Evolutionary conservation across 2,888 invertebrate species (phyloP).

Genomic region (Bellardia pandia): DNA sequence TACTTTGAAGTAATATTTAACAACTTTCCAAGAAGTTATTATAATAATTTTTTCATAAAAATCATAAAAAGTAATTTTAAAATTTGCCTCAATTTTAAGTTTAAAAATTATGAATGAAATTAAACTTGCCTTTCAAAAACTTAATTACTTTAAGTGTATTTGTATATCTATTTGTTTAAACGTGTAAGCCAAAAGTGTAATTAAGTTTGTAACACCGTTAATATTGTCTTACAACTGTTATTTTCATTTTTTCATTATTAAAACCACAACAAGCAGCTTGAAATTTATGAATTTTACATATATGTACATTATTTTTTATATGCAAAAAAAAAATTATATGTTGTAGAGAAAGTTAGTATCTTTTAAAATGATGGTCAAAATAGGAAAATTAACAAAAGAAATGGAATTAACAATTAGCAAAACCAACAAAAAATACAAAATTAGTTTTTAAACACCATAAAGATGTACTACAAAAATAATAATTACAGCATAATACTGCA

Average conservation of each 20-base stretch:
- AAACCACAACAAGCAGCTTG: constrained; percentile 25
- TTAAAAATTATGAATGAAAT: no score
- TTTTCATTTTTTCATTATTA: constrained; percentile 4
- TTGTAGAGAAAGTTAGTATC: constrained; percentile 56
- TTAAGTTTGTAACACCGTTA: constrained; percentile 46
- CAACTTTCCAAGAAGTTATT: no score
- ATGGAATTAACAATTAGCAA: background rate
- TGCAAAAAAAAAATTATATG: background rate
- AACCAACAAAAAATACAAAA: background rate
- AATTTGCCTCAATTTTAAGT: no score
- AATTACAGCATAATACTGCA: background rate
- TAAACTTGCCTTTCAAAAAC: no score
- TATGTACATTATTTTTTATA: constrained; percentile 23
- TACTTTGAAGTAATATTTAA: no score
- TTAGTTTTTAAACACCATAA: background rate
- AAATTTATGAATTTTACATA: constrained; percentile 29
- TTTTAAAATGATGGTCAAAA: background rate
- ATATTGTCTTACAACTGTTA: constrained; percentile 41
- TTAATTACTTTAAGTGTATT: constrained; percentile 24
- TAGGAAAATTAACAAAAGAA: constrained; percentile 8
- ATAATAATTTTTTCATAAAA: no score
- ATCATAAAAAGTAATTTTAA: no score
- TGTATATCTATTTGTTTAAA: background rate
- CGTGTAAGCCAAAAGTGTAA: constrained; percentile 46
- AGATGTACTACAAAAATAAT: background rate